phyloP scores from a whole-genome alignment of 2,888 invertebrate species.

The Baccha elongata region DNA sequence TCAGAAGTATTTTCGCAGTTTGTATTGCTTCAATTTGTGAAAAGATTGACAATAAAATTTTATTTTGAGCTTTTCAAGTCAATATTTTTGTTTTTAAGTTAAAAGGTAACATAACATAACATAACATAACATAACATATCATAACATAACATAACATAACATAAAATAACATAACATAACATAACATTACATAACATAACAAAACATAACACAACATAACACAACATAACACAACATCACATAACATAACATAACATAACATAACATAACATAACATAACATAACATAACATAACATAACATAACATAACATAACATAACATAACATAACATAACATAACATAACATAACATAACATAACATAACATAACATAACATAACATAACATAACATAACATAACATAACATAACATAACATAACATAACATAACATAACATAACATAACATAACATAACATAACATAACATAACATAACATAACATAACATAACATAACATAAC shows the following conservation, averaged over 20 bases:
- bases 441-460: conserved; percentile 1
- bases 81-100: no score
- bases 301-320: conserved; percentile 1
- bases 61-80: no score
- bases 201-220: neutral
- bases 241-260: conserved; percentile 1
- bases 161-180: neutral
- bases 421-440: conserved; percentile 1
- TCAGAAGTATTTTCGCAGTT: no score
- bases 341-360: conserved; percentile 1
- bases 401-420: conserved; percentile 4
- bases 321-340: conserved; percentile 1
- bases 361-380: conserved; percentile 1
- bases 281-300: conserved; percentile 1
- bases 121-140: neutral
- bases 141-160: conserved; percentile 1
- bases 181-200: neutral
- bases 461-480: conserved; percentile 1
- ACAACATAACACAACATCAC: no score
- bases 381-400: conserved; percentile 3
- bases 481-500: conserved; percentile 1
- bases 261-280: conserved; percentile 1
- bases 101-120: conserved; percentile 1
- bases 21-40: no score
- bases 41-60: no score